Evolutionary conservation across 2,113 vertebrate genomes (phyloP), one percentile per base, ranked within the genome.

Genomic region (Nymphicus hollandicus): DNA sequence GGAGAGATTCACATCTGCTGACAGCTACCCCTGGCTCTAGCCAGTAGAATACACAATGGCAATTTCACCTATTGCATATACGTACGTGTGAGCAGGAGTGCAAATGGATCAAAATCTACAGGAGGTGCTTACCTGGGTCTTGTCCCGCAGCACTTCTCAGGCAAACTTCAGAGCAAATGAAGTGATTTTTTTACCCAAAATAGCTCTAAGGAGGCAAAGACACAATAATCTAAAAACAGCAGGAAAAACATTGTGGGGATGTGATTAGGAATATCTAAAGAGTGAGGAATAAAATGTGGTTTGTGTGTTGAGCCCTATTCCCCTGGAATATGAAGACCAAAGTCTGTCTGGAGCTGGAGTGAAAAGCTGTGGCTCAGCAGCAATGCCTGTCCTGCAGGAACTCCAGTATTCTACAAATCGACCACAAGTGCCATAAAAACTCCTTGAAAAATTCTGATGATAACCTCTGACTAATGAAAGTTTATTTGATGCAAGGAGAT

Each of bases 161-260:
- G 24, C 18, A 80, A 60, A 86, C 25, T 80, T 92, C 64, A 46
- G 11, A 58, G 39, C 14, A 82, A 85, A 22, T 11, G 0, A 58
- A 71, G 20, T 46, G 28, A 83, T 78, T 84, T 91, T 84, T 91
- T 84, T 91, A 91, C 24, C n/a, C 23, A 18, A 81, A 74, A 73
- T 37, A 68, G 13, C 15, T 73, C 24, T 63, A 46, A 50, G 24
- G 24, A 81, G 43, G 17, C 23, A 90, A 83, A 33, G 50, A 63
- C 35, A 41, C 7, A 23, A 8, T 86, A 94, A 74, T 86, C 87
- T 77, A 91, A 96, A 95, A 95, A 89, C 49, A 93, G 52, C 76
- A 86, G 76, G 82, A 39, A 74, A 52, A 88, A 68, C n/a, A 46
- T 0, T 9, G 28, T 15, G 9, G 22, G 24, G 7, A 13, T 35